Percentiles rank a stretch among this genome's conserved stretches.
Evolutionary conservation across 2,797 vertebrate genomes (phyloP).

Genomic region (Cossypha caffra): DNA sequence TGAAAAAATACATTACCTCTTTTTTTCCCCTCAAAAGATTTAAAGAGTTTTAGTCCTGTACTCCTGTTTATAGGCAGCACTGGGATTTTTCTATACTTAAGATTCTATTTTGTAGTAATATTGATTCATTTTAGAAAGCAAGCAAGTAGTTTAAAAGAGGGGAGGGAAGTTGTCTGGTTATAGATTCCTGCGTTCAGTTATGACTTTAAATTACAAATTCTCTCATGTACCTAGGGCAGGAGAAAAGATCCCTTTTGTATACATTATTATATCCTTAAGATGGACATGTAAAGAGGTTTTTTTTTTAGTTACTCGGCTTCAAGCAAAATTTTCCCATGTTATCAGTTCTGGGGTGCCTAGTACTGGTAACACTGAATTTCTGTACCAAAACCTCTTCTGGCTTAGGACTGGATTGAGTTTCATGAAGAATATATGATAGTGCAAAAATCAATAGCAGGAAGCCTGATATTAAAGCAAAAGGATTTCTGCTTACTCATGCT

Average conservation of each 20-base stretch:
- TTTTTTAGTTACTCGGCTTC: neutral
- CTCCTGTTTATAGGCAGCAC: rapidly evolving
- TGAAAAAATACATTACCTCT: neutral
- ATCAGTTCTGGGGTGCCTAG: neutral
- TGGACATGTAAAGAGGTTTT: rapidly evolving
- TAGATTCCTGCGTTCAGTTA: neutral
- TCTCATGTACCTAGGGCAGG: rapidly evolving
- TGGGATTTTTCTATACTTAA: neutral
- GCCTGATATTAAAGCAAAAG: neutral
- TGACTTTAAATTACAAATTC: neutral
- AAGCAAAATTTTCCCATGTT: neutral
- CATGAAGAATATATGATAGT: neutral
- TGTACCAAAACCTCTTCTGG: neutral
- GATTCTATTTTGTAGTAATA: neutral
- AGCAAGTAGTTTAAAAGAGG: neutral
- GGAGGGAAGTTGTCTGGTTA: neutral
- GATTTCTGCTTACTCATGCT: slow-evolving; percentile 1
- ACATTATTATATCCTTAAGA: neutral
- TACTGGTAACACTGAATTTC: neutral
- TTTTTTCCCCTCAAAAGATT: rapidly evolving
- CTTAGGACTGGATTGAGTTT: neutral
- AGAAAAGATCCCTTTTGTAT: neutral
- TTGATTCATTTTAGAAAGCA: neutral
- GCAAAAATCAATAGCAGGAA: neutral
- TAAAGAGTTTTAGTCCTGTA: neutral